Conservation (phyloP, 1,140 invertebrate genomes). For the Caerostris extrusa region DNA sequence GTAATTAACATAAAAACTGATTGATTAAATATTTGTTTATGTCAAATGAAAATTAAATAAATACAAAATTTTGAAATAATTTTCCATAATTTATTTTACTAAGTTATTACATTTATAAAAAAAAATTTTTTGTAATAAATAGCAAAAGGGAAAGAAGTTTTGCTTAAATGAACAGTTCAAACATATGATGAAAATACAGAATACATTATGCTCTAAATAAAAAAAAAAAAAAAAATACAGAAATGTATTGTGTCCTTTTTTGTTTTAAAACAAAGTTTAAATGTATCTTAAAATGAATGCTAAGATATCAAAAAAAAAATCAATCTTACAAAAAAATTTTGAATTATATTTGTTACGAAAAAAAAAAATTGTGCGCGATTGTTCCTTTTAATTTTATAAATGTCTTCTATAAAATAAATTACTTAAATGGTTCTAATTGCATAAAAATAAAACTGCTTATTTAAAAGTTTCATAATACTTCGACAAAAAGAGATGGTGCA, state of each 20-base stretch:
- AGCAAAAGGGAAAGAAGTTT: background rate
- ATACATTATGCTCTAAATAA: background rate
- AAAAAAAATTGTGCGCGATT: slow-evolving; percentile 14
- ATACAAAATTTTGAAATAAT: background rate
- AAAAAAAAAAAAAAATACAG: background rate
- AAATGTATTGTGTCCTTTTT: no score
- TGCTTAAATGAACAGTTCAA: background rate
- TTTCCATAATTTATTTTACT: slow-evolving; percentile 34
- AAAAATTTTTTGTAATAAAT: background rate
- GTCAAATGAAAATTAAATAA: background rate
- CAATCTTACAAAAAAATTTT: no score
- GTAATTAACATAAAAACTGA: no score
- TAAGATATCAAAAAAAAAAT: no score
- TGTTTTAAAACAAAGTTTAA: no score
- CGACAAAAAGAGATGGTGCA: background rate
- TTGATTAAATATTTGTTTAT: no score
- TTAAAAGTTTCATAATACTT: background rate
- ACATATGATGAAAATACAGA: background rate
- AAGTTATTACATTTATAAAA: slow-evolving; percentile 28
- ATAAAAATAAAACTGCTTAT: background rate
- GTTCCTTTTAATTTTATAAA: slow-evolving; percentile 15
- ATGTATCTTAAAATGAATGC: no score
- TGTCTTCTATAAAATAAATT: background rate
- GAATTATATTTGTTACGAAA: no score
- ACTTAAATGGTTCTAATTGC: background rate